phyloP scores from a whole-genome alignment of 2,888 invertebrate species.

The Cantharis flavilabris region DNA sequence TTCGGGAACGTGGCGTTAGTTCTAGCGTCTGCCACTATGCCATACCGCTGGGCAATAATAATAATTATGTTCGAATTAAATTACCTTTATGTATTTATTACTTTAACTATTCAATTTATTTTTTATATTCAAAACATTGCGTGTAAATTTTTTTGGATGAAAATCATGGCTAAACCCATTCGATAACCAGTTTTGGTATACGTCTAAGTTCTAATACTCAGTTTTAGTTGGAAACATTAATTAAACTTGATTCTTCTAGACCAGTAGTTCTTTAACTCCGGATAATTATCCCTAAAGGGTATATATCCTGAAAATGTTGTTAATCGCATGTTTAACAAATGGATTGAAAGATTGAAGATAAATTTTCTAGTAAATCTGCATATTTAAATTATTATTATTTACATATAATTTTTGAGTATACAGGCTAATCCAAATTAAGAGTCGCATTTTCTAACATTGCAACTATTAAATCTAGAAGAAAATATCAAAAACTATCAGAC shows the following conservation, averaged over 20 bases:
- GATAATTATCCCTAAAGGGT: background rate
- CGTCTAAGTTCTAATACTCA: too few species aligned
- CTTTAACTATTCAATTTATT: background rate
- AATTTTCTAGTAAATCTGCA: background rate
- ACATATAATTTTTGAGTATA: too few species aligned
- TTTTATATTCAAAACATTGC: background rate
- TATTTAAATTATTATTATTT: too few species aligned
- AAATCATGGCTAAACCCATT: background rate
- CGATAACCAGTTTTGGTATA: background rate
- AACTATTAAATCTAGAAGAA: too few species aligned
- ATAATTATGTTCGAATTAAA: background rate
- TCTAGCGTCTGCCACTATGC: background rate
- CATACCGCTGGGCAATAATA: background rate
- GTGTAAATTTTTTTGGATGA: background rate
- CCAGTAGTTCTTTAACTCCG: background rate
- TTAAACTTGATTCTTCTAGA: background rate
- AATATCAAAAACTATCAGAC: too few species aligned
- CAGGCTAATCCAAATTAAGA: too few species aligned
- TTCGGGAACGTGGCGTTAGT: background rate
- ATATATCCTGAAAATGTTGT: background rate
- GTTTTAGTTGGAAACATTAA: background rate
- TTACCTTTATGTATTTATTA: background rate
- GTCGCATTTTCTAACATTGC: too few species aligned
- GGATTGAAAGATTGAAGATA: background rate
- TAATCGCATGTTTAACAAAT: background rate